Base-by-base conservation (phyloP, 2,797 vertebrate genomes). In the Crocidura indochinensis region DNA sequence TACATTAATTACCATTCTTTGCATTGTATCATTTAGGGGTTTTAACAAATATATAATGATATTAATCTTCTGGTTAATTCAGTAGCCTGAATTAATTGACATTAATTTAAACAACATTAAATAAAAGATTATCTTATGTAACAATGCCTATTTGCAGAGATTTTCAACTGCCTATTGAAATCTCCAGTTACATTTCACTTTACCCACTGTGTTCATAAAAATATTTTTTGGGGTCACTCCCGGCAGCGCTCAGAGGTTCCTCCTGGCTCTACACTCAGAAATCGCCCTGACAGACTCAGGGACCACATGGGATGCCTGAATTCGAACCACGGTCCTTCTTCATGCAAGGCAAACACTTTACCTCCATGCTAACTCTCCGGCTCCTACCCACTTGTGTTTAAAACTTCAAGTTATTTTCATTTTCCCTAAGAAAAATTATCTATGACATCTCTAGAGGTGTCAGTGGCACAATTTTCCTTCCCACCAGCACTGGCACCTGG, bases 321-420 rank as follows among this genome's bases (percentile, higher is more conserved):
- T n/a, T n/a, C n/a, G n/a, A n/a, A n/a, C 38, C 38, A 38, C 38
- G 2, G 38, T 38, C 38, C 38, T 38, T 38, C 38, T 38, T 2
- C 38, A 38, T 38, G 38, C 38, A 38, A 38, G 38, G 38, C 38
- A 38, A 38, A 38, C 38, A 38, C 38, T 38, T 5, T 38, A 38
- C 38, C 38, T 38, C 38, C 38, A 38, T 38, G 38, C 38, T 38
- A 38, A 2, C 38, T 38, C 38, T 38, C 38, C 5, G 38, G 38
- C 38, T 5, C 38, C 38, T 38, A 38, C 38, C 38, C 2, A n/a
- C n/a, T n/a, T n/a, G 90, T 65, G 12, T 82, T 80, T 84, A 82
- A 90, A 75, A 77, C 0, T 86, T 77, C 77, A 56, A 79, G 44
- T 84, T 84, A 67, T 77, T 87, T 29, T 87, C 20, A 68, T 69